phyloP scores from a whole-genome alignment of 2,797 vertebrate species.

The Peromyscus attwateri region DNA sequence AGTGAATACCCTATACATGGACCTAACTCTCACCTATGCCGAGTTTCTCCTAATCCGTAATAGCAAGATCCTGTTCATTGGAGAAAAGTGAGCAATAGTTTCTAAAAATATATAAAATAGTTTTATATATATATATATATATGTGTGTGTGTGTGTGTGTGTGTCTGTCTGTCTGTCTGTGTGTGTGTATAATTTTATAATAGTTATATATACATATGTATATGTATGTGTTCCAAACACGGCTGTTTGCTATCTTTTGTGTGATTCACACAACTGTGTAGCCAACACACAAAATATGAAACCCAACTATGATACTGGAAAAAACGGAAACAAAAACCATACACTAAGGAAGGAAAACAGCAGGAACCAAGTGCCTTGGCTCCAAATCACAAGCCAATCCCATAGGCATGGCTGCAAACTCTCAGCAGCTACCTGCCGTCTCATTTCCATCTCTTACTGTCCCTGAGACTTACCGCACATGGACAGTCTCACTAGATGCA shows the following conservation, averaged over 20 bases:
- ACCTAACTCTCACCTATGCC: not conserved
- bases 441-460: not conserved
- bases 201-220: no score
- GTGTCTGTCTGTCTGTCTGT: no score
- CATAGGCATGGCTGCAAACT: not conserved
- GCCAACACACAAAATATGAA: not conserved
- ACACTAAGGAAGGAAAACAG: not conserved
- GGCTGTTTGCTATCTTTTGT: not conserved
- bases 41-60: fast-evolving
- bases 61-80: not conserved
- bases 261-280: not conserved
- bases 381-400: not conserved
- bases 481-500: not conserved
- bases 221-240: not conserved
- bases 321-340: not conserved
- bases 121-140: not conserved
- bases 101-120: not conserved
- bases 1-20: fast-evolving
- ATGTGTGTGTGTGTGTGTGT: no score
- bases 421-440: not conserved
- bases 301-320: not conserved
- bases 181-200: no score
- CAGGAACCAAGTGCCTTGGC: not conserved
- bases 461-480: fast-evolving
- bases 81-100: fast-evolving